phyloP scores from a whole-genome alignment of 1,140 invertebrate species.

The Coptotermes formosanus region DNA sequence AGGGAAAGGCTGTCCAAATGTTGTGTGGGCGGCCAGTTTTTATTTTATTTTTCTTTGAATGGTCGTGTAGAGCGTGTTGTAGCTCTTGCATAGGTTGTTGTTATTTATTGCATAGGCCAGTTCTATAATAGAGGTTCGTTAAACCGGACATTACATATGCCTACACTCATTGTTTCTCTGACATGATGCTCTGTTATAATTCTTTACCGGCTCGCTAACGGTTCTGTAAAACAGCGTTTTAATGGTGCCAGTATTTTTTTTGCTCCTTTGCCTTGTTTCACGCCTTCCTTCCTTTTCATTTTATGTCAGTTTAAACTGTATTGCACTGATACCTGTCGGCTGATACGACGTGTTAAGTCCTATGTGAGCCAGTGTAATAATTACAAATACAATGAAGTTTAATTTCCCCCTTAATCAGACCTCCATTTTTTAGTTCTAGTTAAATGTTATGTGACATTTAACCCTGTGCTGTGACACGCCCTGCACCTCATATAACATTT shows the following conservation, averaged over 20 bases:
- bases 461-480: too few species aligned
- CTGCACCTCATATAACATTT: too few species aligned
- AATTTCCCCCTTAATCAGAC: too few species aligned
- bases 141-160: too few species aligned
- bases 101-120: neutral
- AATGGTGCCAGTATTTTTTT: neutral
- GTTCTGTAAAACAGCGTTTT: neutral
- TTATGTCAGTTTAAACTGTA: neutral
- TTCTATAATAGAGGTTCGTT: neutral
- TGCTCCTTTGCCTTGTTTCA: neutral
- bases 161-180: neutral
- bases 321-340: too few species aligned
- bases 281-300: neutral
- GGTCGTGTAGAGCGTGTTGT: neutral
- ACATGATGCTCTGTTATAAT: neutral
- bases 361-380: neutral
- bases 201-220: neutral
- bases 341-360: neutral
- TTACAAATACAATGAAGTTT: too few species aligned
- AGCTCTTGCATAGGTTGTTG: neutral
- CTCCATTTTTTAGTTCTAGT: too few species aligned
- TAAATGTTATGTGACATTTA: too few species aligned
- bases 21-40: neutral
- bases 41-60: neutral
- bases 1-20: too few species aligned